Conservation (phyloP, 2,797 vertebrate genomes). For the Eidolon dupreanum region DNA sequence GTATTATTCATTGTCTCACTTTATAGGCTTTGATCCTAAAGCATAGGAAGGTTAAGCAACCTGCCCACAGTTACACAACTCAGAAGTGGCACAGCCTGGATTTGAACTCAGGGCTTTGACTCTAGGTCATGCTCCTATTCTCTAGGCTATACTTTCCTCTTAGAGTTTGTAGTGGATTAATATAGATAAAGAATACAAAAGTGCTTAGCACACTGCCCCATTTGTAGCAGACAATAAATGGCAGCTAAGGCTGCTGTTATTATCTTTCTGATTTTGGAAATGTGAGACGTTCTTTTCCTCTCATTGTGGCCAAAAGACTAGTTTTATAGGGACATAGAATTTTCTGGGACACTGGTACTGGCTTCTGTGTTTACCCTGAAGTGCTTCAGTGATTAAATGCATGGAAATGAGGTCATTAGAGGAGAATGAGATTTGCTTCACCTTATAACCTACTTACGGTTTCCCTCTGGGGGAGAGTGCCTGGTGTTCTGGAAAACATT, state of each 20-base stretch:
- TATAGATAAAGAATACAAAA: neutral
- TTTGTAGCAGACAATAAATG: neutral
- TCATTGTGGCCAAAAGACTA: neutral
- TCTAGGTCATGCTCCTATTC: neutral
- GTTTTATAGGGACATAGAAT: neutral
- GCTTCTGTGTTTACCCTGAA: neutral
- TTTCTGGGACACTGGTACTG: conserved; percentile 39
- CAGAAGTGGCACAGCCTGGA: neutral
- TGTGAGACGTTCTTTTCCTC: neutral
- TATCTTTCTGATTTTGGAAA: conserved; percentile 17
- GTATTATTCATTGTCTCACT: neutral
- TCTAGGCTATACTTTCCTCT: neutral
- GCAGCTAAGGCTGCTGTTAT: neutral
- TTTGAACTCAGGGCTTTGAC: neutral
- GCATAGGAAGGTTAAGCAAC: neutral
- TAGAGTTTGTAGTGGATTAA: neutral
- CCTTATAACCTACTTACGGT: neutral
- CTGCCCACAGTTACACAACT: neutral
- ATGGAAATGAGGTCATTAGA: conserved; percentile 40
- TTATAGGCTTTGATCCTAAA: neutral
- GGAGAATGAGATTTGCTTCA: conserved; percentile 6
- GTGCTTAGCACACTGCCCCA: neutral
- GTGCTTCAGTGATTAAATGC: neutral
- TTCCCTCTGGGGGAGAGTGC: neutral
- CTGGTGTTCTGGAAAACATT: neutral